Evolutionary conservation across 2,113 vertebrate genomes (phyloP), one percentile per base, ranked within the genome.

Genomic region (Melanocharis versteri): DNA sequence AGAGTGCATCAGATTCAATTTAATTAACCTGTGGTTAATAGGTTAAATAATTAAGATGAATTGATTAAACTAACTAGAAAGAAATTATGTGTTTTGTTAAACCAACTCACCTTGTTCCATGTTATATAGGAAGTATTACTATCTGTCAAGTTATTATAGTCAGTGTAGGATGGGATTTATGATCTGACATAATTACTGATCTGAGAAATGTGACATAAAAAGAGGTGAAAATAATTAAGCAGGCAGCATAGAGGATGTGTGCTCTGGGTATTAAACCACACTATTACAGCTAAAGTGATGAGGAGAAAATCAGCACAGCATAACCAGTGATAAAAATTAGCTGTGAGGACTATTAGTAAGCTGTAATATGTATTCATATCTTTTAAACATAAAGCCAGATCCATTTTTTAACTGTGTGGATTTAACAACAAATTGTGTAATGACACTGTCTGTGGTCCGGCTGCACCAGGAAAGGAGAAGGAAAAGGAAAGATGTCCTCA

Each of bases 11-110:
- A 71, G 51, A 73, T 73, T 47, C 9, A 39, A 50, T 50, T 73
- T 90, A 83, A 95, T 93, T 92, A 92, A 93, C 47, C 72, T 58
- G 39, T 71, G 80, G 79, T 88, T 91, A 94, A 62, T 54, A 88
- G 85, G 68, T 83, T 88, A 86, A 93, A 73, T 83, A 88, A 93
- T 93, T 83, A 81, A 70, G 44, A 40, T 73, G 31, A 91, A 91
- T 80, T 91, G 91, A 94, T 95, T 95, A 75, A 78, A 73, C 47
- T 80, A 94, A 64, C 56, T 56, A 44, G 65, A 78, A 81, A 68
- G 27, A 89, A 95, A 82, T 76, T 11, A 48, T 18, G 14, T 39
- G 51, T 65, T 91, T 58, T 62, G 66, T 90, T 95, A 85, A 91
- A 91, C 33, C 69, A 71, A 54, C 71, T 70, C 56, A 73, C 57